Evolutionary conservation across 2,888 invertebrate species (phyloP).

Genomic region (Volucella bombylans): DNA sequence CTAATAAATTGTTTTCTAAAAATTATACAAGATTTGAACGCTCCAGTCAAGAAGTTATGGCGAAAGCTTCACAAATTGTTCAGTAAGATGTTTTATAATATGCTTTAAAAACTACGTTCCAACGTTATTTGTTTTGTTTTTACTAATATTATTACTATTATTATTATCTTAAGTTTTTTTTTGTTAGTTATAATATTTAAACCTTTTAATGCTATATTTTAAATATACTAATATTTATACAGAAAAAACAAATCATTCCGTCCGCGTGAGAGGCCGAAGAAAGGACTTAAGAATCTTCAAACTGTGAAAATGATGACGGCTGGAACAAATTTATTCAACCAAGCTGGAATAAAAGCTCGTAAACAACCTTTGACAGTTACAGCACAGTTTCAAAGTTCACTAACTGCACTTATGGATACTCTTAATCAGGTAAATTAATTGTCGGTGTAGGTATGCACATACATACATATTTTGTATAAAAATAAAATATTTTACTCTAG

Average conservation of each 20-base stretch:
- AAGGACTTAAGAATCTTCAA: slow-evolving; percentile 94
- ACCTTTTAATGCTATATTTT: background rate
- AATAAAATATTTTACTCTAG: slow-evolving; percentile 56
- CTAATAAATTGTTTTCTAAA: slow-evolving; percentile 74
- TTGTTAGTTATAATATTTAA: background rate
- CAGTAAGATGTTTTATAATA: slow-evolving; percentile 86
- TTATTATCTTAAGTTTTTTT: slow-evolving; percentile 10
- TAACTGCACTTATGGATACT: slow-evolving; percentile 96
- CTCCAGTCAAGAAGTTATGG: slow-evolving; percentile 87
- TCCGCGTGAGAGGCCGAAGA: slow-evolving; percentile 92
- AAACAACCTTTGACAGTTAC: slow-evolving; percentile 96
- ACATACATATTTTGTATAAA: background rate
- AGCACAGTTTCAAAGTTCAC: slow-evolving; percentile 96
- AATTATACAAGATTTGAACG: slow-evolving; percentile 76
- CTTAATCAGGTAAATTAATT: slow-evolving; percentile 86
- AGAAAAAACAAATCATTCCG: slow-evolving; percentile 97
- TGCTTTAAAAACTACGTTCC: slow-evolving; percentile 50
- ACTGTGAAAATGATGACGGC: slow-evolving; percentile 94
- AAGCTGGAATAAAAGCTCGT: slow-evolving; percentile 85
- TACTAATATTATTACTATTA: slow-evolving; percentile 43
- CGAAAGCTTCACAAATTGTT: slow-evolving; percentile 93
- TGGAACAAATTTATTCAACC: slow-evolving; percentile 79
- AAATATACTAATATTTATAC: slow-evolving; percentile 76
- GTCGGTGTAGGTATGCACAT: background rate
- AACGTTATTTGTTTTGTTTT: slow-evolving; percentile 67